These are phyloP conservation scores for Origma solitaria DNA, from an alignment of 2,113 vertebrate species.

Conservation along the genomic window DNA sequence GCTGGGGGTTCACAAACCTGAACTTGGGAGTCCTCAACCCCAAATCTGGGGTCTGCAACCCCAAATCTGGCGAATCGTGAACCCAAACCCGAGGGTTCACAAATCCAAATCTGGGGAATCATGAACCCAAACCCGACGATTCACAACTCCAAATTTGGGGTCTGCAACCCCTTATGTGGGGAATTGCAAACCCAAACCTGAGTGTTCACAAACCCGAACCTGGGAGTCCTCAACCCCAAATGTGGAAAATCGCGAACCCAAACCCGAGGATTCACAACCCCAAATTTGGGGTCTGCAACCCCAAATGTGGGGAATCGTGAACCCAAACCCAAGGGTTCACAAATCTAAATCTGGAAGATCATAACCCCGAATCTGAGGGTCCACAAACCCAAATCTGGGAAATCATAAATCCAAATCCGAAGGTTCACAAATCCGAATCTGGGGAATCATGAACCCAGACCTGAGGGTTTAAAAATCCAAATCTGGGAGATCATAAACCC, in stretches of 20 bases:
- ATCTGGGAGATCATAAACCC: neutral
- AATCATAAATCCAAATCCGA: accelerated
- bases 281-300: too few species aligned
- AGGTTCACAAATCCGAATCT: too few species aligned
- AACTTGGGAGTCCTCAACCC: neutral
- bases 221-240: too few species aligned
- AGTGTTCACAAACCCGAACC: neutral
- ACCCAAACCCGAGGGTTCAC: neutral
- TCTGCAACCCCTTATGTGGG: too few species aligned
- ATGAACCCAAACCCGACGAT: accelerated
- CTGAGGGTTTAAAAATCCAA: neutral
- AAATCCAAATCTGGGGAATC: neutral
- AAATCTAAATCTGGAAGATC: neutral
- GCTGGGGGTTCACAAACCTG: neutral
- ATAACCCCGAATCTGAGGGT: too few species aligned
- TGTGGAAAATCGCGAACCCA: too few species aligned
- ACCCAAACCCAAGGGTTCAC: too few species aligned
- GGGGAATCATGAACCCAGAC: too few species aligned
- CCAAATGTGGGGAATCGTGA: too few species aligned
- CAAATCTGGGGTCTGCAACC: neutral
- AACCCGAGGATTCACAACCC: neutral
- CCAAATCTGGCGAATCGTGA: neutral
- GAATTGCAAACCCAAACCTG: too few species aligned
- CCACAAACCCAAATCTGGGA: neutral
- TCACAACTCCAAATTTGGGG: too few species aligned